Base-by-base conservation (phyloP, 92 coral and sea anemone species). In the Palythoa heliodiscus region DNA sequence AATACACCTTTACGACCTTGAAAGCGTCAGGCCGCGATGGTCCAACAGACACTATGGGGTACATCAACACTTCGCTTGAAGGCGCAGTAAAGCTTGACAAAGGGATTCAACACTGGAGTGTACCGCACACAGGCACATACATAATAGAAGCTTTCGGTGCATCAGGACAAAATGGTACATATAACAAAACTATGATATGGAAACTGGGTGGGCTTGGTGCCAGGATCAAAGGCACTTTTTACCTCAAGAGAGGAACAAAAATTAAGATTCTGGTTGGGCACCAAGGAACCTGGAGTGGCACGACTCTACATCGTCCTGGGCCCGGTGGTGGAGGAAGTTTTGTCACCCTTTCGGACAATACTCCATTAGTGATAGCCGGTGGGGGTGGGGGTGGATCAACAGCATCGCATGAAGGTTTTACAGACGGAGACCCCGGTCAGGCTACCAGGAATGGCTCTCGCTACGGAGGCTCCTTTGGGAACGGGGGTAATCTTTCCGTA, bases 281-380 rank as follows among this genome's bases (percentile, higher is more conserved):
- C 70, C 85, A 61, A 74, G 98, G 98, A 38, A 71, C 72, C 8
- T 81, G 77, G 25, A 24, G 76, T n/a, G 38, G 47, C 23, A 39
- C 38, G 5, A 0, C 14, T 23, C 11, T 0, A 4, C 88, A 81
- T 20, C 87, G 88, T 11, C 92, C 95, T 16, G 98, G 98, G 20
- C 84, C 95, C 7, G 98, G 98, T 20, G 98, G 98, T 52, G 98
- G 98, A 13, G 98, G 95, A 73, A 92, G 89, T 16, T 94, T 94
- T 84, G 95, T 94, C 13, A 88, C 93, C 3, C 74, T 73, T 12
- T 55, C 20, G n/a, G 89, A 94, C 79, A 84, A 88, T 54, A 90
- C 87, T 1, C 91, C 89, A n/a, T 64, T 94, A 43, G 67, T 94
- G 25, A 82, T 94, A 68, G 95, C 98, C 69, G 98, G 95, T 60